Evolutionary conservation across 1,140 invertebrate species (phyloP), one percentile per base, ranked within the genome.

Genomic region (Nephila pilipes): DNA sequence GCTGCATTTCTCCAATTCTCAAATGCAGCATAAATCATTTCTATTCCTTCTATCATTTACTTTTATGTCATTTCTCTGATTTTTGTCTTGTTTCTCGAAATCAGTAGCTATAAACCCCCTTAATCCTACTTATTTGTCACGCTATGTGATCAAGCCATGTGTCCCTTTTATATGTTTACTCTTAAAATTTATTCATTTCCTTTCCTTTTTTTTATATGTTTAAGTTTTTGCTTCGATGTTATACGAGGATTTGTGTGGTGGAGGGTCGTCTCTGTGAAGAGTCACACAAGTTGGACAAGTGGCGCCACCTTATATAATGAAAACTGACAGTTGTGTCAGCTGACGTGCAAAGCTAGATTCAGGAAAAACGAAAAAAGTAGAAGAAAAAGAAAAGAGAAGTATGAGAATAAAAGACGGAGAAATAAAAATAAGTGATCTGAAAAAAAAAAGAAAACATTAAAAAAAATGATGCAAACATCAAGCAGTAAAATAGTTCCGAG

Each of bases 301-400:
- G 83, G 83, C 83, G 83, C 83, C 83, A 85, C 83, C 83, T 85
- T 58, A 85, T 55, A 85, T 85, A 85, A 85, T 85, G 83, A 85
- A 85, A 85, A 85, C 55, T 85, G 83, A 85, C 83, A 60, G 83
- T 38, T 22, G 57, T 60, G 83, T 57, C 83, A 85, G 83, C 29
- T 85, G 83, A 85, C 83, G 83, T 85, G 83, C 29, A 85, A 85
- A 85, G 83, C 83, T 85, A 32, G 69, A 75, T 60, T 85, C 57
- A 29, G 57, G 29, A 32, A 60, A 85, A 32, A 75, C 5, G 69
- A 32, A 32, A 32, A 29, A 75, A 75, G 18, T 16, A 36, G 25
- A 36, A 32, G 32, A 6, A 29, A 20, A 85, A 58, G 22, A 29
- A n/a, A 60, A 38, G 60, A n/a, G 29, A 75, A 75, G 29, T 75